These are phyloP conservation scores for Bruchidius siliquastri DNA, from an alignment of 2,888 invertebrate genomes.

Conservation along the genomic window DNA sequence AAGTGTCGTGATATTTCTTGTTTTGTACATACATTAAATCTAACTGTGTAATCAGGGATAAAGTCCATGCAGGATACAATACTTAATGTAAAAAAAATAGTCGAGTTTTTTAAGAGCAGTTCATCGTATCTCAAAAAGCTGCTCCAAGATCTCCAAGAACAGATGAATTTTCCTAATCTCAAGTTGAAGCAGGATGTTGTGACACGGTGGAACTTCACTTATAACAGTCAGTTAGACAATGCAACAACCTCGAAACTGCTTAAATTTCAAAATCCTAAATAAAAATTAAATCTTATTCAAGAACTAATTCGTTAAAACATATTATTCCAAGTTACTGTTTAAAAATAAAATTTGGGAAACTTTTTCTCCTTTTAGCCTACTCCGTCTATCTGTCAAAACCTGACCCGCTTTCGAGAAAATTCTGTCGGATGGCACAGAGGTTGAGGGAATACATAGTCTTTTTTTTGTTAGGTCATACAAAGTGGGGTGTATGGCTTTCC, in stretches of 20 bases:
- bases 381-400: background rate
- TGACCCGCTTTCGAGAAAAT: background rate
- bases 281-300: too few relatives aligned
- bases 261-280: too few relatives aligned
- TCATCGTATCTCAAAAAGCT: conserved; percentile 3
- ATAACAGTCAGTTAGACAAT: too few relatives aligned
- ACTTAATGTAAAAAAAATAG: conserved; percentile 12
- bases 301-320: background rate
- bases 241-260: too few relatives aligned
- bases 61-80: background rate
- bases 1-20: conserved; percentile 6
- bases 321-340: background rate
- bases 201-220: conserved; percentile 3
- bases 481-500: background rate
- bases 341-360: background rate
- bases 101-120: conserved; percentile 1
- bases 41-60: conserved; percentile 9
- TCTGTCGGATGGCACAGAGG: background rate
- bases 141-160: conserved; percentile 10
- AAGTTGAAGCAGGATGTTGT: conserved; percentile 4
- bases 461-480: background rate
- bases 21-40: conserved; percentile 15
- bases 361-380: background rate
- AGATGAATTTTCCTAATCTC: background rate
- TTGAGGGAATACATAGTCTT: background rate